A percentile compares a stretch with the other conserved stretches of the same genome.
Conservation (phyloP, 2,888 invertebrate genomes). For the Sminthurinus aureus region DNA sequence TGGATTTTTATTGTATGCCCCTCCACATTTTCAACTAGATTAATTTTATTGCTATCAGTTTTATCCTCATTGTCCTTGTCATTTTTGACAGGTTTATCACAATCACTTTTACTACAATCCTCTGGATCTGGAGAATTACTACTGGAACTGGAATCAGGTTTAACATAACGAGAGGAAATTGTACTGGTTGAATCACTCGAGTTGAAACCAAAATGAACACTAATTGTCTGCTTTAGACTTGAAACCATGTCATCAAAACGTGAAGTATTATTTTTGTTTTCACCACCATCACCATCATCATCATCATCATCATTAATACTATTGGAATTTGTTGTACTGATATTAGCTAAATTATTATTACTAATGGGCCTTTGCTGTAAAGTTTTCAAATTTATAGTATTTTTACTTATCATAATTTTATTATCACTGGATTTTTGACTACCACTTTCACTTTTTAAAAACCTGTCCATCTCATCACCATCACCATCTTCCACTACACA, state of each 20-base stretch:
- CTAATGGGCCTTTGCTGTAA: not conserved
- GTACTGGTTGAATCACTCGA: not conserved
- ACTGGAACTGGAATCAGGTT: too few relatives aligned
- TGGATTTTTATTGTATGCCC: too few relatives aligned
- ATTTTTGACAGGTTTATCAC: too few relatives aligned
- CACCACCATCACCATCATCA: not conserved
- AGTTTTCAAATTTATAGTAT: conserved; percentile 3
- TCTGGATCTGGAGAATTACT: too few relatives aligned
- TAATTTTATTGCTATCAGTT: not conserved
- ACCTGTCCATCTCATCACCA: not conserved
- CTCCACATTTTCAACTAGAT: not conserved
- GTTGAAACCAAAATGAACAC: conserved; percentile 3
- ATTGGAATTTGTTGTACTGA: not conserved
- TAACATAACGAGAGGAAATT: not conserved
- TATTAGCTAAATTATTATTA: not conserved
- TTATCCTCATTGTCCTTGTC: not conserved
- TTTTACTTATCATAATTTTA: conserved; percentile 11
- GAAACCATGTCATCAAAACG: not conserved
- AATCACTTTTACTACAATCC: too few relatives aligned
- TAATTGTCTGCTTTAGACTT: not conserved
- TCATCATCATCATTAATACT: not conserved
- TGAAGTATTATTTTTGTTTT: not conserved
- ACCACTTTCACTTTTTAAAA: too few relatives aligned
- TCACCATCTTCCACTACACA: not conserved
- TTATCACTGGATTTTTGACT: not conserved